Conservation (phyloP, 2,797 vertebrate species). For the Halcyon chelicuti region DNA sequence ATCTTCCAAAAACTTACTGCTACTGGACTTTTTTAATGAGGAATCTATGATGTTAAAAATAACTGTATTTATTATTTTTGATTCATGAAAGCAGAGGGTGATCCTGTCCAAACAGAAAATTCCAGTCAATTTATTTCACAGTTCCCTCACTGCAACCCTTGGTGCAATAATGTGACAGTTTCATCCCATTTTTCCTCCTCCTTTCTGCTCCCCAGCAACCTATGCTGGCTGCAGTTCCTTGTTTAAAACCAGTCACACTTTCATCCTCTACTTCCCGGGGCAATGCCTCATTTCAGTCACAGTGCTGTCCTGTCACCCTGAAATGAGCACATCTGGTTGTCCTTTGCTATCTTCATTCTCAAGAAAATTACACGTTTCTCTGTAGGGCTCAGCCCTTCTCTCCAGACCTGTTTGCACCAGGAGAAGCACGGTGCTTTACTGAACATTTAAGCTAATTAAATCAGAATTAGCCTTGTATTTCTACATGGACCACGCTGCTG, state of each 20-base stretch:
- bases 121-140: not conserved
- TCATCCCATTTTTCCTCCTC: not conserved
- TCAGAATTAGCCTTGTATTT: not conserved
- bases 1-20: conserved; percentile 10
- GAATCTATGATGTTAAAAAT: conserved; percentile 22
- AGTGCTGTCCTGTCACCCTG: not conserved
- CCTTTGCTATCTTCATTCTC: not conserved
- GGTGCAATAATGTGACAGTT: not conserved
- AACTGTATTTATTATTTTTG: conserved; percentile 33
- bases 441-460: not conserved
- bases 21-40: conserved; percentile 3
- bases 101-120: conserved; percentile 42
- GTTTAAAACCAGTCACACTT: not conserved
- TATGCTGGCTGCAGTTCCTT: not conserved
- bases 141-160: not conserved
- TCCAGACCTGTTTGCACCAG: not conserved
- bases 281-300: not conserved
- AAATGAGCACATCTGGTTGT: not conserved
- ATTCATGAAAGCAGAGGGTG: not conserved
- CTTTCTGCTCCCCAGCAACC: not conserved
- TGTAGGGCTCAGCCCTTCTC: rapidly evolving
- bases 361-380: not conserved
- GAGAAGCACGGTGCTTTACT: not conserved
- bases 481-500: not conserved
- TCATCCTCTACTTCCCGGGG: not conserved